These are phyloP conservation scores for Drosophila arizonae DNA, from an alignment of 1,140 invertebrate genomes.

Conservation along the genomic window DNA sequence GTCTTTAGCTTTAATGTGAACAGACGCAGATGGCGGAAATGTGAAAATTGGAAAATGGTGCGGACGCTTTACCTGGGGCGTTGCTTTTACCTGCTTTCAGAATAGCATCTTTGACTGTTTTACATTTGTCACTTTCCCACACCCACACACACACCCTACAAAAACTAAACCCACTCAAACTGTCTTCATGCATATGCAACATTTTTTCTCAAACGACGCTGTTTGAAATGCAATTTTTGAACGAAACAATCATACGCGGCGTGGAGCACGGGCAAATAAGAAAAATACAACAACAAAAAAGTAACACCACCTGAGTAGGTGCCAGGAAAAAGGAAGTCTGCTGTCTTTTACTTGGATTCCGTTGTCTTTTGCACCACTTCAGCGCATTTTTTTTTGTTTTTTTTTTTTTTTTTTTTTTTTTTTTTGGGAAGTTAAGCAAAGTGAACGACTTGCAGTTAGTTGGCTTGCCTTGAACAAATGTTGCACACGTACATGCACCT, in stretches of 20 bases:
- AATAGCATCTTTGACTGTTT: constrained; percentile 40
- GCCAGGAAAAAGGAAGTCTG: constrained; percentile 2
- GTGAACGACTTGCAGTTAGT: constrained; percentile 29
- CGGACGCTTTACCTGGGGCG: neutral
- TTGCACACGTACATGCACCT: constrained; percentile 1
- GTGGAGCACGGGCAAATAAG: constrained; percentile 3
- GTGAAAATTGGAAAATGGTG: neutral
- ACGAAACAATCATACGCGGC: constrained; percentile 41
- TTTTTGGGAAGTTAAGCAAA: constrained; percentile 27
- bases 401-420: neutral
- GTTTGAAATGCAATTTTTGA: constrained; percentile 31
- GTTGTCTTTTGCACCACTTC: constrained; percentile 30
- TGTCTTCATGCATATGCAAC: constrained; percentile 2
- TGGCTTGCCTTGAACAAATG: constrained; percentile 24
- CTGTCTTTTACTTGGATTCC: constrained; percentile 13
- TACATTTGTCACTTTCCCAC: constrained; percentile 29
- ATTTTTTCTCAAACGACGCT: neutral
- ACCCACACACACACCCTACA: neutral
- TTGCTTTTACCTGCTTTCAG: constrained; percentile 27
- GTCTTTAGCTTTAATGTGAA: constrained; percentile 10
- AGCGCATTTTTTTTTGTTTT: constrained; percentile 2
- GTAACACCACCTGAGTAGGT: neutral
- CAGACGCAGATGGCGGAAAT: neutral
- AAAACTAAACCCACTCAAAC: no score
- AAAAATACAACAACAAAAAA: neutral